Evolutionary conservation across 2,797 vertebrate species (phyloP), one percentile per base, ranked within the genome.

Genomic region (Triplophysa bombifrons): DNA sequence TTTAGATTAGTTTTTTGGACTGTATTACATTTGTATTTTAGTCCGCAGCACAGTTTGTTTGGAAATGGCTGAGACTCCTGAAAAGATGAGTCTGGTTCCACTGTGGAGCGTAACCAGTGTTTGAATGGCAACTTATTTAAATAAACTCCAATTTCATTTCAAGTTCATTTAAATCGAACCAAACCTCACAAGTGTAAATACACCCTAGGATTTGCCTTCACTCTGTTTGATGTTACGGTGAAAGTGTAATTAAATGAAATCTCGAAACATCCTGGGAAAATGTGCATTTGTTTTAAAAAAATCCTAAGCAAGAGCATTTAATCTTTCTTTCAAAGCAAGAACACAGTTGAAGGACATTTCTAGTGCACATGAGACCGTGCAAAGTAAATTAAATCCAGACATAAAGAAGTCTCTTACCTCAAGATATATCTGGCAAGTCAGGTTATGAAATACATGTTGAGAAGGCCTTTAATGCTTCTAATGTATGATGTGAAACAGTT

Each of bases 381-480:
- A 60, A 30, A 27, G 70, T 25, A 56, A 44, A 41, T 14, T 63
- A 34, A 67, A 71, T 66, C 44, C n/a, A 66, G 65, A 74, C 66
- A 51, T 46, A 61, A 80, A 74, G 46, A 25, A 70, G 27, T 22
- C 50, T 72, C 67, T 81, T 65, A 68, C 53, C 70, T 77, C 65
- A 51, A 80, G 77, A 74, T 61, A 25, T 14, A 10, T 75, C 74
- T 64, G 46, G 67, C 64, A 63, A 48, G 65, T 71, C 66, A 55
- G 41, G 25, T 5, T 64, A 12, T 16, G 22, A 69, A 72, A 80
- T 41, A 30, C 27, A 64, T 55, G 22, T 55, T 14, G 8, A 63
- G 60, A 63, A 55, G 72, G 16, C 38, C 58, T 70, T 74, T 71
- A 80, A 80, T 76, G 51, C 69, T 48, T 7, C 75, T 82, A 84